A percentile compares a stretch with the other conserved stretches of the same genome.
Evolutionary conservation across 2,888 invertebrate genomes (phyloP).

Genomic region (Mechanitis mazaeus): DNA sequence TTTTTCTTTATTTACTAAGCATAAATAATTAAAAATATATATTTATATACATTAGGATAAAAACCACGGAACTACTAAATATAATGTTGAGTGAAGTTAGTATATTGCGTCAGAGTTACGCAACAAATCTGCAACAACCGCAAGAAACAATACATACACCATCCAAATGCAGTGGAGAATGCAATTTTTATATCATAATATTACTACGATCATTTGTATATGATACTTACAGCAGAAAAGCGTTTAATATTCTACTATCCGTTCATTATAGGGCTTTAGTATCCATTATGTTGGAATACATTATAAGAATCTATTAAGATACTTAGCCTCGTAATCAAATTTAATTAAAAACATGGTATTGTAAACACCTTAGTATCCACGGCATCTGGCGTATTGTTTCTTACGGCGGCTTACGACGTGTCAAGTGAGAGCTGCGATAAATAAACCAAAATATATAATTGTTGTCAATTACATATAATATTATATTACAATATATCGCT

Average conservation of each 20-base stretch:
- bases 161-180: constrained; percentile 35
- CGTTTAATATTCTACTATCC: too few relatives aligned
- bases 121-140: constrained; percentile 26
- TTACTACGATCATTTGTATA: not conserved
- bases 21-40: too few relatives aligned
- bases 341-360: constrained; percentile 28
- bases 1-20: too few relatives aligned
- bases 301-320: constrained; percentile 2
- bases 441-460: constrained; percentile 39
- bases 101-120: not conserved
- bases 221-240: too few relatives aligned
- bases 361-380: constrained; percentile 54
- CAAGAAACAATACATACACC: constrained; percentile 50
- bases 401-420: constrained; percentile 37
- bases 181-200: constrained; percentile 19
- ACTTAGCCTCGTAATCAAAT: constrained; percentile 9
- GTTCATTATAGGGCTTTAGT: too few relatives aligned
- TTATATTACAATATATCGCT: not conserved
- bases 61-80: too few relatives aligned
- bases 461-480: not conserved
- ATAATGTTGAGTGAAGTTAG: too few relatives aligned
- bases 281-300: not conserved
- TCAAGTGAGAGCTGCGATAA: constrained; percentile 46
- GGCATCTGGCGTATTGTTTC: constrained; percentile 51
- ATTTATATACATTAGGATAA: too few relatives aligned